Conservation (phyloP, 2,888 invertebrate genomes). For the Troilus luridus region DNA sequence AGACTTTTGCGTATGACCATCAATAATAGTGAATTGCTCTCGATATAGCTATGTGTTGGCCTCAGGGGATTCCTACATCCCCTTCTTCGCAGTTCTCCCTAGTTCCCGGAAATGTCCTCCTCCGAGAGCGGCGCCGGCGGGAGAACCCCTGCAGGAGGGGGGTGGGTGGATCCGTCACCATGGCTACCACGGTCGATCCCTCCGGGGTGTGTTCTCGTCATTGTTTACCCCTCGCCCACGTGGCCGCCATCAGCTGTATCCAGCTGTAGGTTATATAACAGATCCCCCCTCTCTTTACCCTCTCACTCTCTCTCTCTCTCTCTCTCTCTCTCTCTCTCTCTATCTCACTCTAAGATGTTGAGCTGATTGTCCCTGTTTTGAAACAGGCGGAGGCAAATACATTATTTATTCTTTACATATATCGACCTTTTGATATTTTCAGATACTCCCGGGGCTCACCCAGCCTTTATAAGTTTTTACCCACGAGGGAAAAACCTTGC, state of each 20-base stretch:
- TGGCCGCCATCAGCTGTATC: slow-evolving; percentile 20
- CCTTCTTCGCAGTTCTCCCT: neutral
- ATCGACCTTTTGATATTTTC: too few relatives aligned
- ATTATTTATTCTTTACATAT: too few relatives aligned
- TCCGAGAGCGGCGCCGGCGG: neutral
- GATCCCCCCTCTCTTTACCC: neutral
- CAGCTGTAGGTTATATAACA: slow-evolving; percentile 31
- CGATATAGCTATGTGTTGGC: neutral
- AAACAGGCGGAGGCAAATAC: too few relatives aligned
- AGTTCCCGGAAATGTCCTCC: neutral
- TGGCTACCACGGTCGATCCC: slow-evolving; percentile 47
- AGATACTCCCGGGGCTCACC: too few relatives aligned
- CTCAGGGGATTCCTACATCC: neutral
- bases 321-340: neutral
- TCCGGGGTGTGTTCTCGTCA: slow-evolving; percentile 40
- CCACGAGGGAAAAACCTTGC: too few relatives aligned
- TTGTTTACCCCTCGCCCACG: slow-evolving; percentile 28
- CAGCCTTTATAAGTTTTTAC: too few relatives aligned
- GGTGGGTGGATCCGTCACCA: slow-evolving; percentile 52
- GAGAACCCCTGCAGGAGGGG: neutral
- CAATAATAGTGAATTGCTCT: neutral
- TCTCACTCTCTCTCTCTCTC: neutral
- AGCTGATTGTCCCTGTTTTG: neutral
- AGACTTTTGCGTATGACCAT: neutral
- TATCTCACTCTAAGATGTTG: too few relatives aligned